Base-by-base conservation (phyloP, 2,113 vertebrate genomes). In the Mus pahari region DNA sequence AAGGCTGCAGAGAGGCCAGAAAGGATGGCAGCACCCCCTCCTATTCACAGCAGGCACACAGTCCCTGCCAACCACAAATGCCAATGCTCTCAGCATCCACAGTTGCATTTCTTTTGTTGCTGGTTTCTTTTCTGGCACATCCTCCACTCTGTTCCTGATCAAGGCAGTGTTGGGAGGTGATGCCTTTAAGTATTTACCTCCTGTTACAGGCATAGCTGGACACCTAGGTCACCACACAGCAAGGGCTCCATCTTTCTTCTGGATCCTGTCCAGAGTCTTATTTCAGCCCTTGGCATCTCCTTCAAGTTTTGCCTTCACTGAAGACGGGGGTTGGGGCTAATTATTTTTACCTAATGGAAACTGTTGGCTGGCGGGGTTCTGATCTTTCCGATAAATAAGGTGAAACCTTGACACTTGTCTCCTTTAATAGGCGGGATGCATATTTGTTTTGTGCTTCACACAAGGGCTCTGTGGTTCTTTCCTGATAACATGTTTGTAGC, bases 301-400 rank as follows among this genome's bases (percentile, higher is more conserved):
- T 0, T 73, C 83, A 95, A 86, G 87, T 94, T 78, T 91, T 83
- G 82, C 89, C 78, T 95, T 94, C 86, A 68, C 60, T 89, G 73
- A 92, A 78, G 90, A 92, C 81, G 60, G 71, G 45, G 45, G 60
- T 45, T 94, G 4, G 4, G 11, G 86, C n/a, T 89, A 95, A 90
- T 97, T 82, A 90, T 91, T 94, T 95, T 94, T 78, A 91, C 74
- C 70, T 92, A 92, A 94, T 77, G 66, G 88, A 96, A 94, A 92
- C 64, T 62, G 58, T 92, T 94, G 90, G 28, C 84, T 81, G 2
- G 13, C n/a, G 66, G 45, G 70, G 36, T 94, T 95, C 73, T 90
- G 86, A 24, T 95, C 71, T 96, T 96, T 95, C 89, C 79, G 92
- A 92, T 86, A 95, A 94, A 93, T 83, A 88, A 96, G 90, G 66